Conservation (phyloP, 1,140 invertebrate species). For the Trissolcus basalis region DNA sequence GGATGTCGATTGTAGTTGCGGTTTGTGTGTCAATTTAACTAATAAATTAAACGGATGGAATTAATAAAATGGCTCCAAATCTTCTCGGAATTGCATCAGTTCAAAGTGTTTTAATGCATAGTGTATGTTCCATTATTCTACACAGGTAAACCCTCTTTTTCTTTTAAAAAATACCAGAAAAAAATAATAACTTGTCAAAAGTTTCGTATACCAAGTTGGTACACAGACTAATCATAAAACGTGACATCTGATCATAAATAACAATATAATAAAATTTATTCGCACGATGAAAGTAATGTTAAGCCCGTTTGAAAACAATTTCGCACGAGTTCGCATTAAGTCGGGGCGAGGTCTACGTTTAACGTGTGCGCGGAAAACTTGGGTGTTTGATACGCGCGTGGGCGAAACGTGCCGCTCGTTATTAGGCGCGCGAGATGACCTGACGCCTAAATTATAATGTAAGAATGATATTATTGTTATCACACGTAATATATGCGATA, state of each 20-base stretch:
- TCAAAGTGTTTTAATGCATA: too few species aligned
- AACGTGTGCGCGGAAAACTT: neutral
- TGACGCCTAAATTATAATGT: slow-evolving; percentile 27
- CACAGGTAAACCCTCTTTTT: too few species aligned
- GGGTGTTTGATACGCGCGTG: neutral
- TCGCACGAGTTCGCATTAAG: slow-evolving; percentile 1
- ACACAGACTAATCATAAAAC: too few species aligned
- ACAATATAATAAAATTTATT: slow-evolving; percentile 16
- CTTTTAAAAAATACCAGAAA: too few species aligned
- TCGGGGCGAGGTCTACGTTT: neutral
- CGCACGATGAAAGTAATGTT: slow-evolving; percentile 12
- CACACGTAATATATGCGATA: slow-evolving; percentile 24
- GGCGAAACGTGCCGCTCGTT: slow-evolving; percentile 13
- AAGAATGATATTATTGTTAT: slow-evolving; percentile 50
- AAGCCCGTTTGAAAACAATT: slow-evolving; percentile 19
- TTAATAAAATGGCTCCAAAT: neutral
- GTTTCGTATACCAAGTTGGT: too few species aligned
- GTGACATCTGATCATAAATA: slow-evolving; percentile 7
- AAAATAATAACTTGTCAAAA: too few species aligned
- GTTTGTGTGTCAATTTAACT: slow-evolving; percentile 17
- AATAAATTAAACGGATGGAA: slow-evolving; percentile 13
- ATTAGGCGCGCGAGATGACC: slow-evolving; percentile 26
- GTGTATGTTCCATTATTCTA: too few species aligned
- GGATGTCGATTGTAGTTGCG: slow-evolving; percentile 3
- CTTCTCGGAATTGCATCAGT: neutral